These are phyloP conservation scores for Zoanthus sociatus DNA, from an alignment of 92 coral and sea anemone genomes.

Conservation along the genomic window DNA sequence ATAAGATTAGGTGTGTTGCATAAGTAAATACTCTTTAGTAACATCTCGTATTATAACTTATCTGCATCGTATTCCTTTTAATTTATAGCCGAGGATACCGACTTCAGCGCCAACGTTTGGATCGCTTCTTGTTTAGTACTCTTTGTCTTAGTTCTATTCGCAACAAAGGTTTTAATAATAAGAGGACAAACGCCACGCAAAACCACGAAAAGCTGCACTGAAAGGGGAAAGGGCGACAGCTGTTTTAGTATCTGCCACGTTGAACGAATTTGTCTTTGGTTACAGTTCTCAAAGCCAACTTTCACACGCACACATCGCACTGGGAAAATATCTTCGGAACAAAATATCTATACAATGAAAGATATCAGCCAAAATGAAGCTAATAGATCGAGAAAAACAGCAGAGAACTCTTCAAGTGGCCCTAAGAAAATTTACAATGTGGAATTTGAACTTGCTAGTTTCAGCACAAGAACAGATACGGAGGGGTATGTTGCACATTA, in stretches of 20 bases:
- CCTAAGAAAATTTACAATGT: slow-evolving; percentile 3
- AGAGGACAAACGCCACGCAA: background rate
- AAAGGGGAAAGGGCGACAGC: background rate
- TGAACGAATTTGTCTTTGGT: background rate
- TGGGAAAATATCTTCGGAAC: background rate
- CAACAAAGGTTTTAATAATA: background rate
- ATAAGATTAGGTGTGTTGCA: no score
- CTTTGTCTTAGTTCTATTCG: background rate
- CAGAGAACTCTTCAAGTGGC: background rate
- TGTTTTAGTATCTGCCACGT: background rate
- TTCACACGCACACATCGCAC: slow-evolving; percentile 30
- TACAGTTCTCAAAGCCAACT: slow-evolving; percentile 12
- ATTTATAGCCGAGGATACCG: slow-evolving; percentile 1
- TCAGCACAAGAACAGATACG: background rate
- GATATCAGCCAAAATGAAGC: background rate
- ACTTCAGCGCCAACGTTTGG: background rate
- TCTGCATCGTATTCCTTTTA: background rate
- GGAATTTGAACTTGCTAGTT: background rate
- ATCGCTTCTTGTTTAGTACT: slow-evolving; percentile 1
- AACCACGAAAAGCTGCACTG: background rate
- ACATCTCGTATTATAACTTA: background rate
- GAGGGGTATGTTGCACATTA: background rate
- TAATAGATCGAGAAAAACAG: background rate
- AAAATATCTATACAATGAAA: background rate
- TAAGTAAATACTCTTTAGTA: background rate